A percentile compares a stretch with the other conserved stretches of the same genome.
Conservation (phyloP, 2,797 vertebrate genomes). For the Pachyuromys duprasi region DNA sequence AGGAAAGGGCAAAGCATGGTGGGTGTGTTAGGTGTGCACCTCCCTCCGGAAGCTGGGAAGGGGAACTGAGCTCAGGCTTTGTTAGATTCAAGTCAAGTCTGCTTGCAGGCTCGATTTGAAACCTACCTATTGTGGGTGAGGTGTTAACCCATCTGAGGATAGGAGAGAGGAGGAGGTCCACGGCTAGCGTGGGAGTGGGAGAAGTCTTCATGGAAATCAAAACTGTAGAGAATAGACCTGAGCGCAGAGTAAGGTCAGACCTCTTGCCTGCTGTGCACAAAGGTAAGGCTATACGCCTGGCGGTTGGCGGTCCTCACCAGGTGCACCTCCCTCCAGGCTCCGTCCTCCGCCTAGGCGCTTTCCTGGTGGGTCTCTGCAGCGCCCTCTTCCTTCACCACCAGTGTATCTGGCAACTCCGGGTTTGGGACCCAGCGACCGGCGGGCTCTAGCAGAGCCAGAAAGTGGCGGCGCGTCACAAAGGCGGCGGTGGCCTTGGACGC, state of each 20-base stretch:
- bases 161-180: neutral
- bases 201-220: too few relatives aligned
- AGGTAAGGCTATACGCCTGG: too few relatives aligned
- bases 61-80: neutral
- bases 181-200: neutral
- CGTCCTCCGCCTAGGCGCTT: accelerated
- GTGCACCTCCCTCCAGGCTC: neutral
- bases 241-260: neutral
- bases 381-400: accelerated
- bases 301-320: too few relatives aligned
- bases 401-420: neutral
- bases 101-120: neutral
- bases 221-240: neutral
- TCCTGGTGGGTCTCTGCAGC: neutral
- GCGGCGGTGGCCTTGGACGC: neutral
- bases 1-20: neutral
- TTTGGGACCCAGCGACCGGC: neutral
- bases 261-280: accelerated
- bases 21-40: neutral
- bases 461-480: conserved; percentile 73
- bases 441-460: neutral
- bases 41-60: neutral
- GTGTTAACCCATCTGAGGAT: neutral
- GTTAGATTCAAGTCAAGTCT: neutral
- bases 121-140: neutral